These are phyloP conservation scores for Leptonema lineaticorne DNA, from an alignment of 1,140 invertebrate genomes.

Conservation along the genomic window DNA sequence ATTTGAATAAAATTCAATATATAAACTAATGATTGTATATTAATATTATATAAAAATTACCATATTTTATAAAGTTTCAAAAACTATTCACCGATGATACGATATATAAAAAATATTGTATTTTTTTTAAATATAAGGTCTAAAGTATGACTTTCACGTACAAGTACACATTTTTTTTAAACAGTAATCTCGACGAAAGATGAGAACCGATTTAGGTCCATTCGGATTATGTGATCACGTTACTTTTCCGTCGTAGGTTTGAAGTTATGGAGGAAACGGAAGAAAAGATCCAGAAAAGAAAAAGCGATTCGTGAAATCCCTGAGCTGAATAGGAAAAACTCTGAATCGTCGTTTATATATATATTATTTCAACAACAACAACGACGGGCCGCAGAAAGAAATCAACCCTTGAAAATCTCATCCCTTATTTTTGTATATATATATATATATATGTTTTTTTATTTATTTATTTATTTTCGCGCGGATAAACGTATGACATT, in stretches of 20 bases:
- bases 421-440: background rate
- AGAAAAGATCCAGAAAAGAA: background rate
- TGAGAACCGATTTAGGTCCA: constrained; percentile 27
- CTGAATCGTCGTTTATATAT: background rate
- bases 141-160: too few species aligned
- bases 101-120: too few species aligned
- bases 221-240: constrained; percentile 29
- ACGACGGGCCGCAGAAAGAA: too few species aligned
- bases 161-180: constrained; percentile 24
- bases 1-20: too few species aligned
- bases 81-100: too few species aligned
- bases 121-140: too few species aligned
- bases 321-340: constrained; percentile 14
- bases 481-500: constrained; percentile 26
- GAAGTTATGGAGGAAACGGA: background rate
- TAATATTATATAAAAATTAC: too few species aligned
- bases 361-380: background rate
- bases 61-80: too few species aligned
- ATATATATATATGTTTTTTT: too few species aligned
- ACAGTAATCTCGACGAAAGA: constrained; percentile 27
- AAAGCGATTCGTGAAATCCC: constrained; percentile 14
- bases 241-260: background rate
- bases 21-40: too few species aligned
- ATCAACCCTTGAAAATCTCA: background rate
- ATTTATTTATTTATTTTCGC: too few species aligned